Base-by-base conservation (phyloP, 2,888 invertebrate species). In the Oscheius sp. region DNA sequence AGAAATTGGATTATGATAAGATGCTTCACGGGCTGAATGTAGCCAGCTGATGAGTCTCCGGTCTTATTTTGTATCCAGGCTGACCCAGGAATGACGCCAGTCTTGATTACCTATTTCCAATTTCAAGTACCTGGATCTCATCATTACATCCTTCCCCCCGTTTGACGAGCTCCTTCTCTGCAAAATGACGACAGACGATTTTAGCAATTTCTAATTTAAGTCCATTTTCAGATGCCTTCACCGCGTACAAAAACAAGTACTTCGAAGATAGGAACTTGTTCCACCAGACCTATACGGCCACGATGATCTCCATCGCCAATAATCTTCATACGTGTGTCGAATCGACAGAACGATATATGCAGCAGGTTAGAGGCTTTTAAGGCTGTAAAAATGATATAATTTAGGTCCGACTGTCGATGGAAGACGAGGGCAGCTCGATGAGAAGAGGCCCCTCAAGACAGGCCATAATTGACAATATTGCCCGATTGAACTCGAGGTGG, bases 301-400 rank as follows among this genome's bases (percentile, higher is more conserved):
- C 66, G 11, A 53, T 66, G 66, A 53, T 68, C 35, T 68, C 68
- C 0, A 94, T 96, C 75, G 94, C 96, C 51, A 98, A 98, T 91
- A 97, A 97, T 91, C 95, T 96, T 89, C 92, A 94, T 86, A 94
- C 94, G 89, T 94, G 97, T 91, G 93, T 93, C 75, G 94, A 96
- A 84, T 92, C 96, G 80, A 94, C 96, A 13, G 88, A 89, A 57
- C 84, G 86, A 66, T 79, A 87, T 59, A 86, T 85, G 77, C 79
- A 82, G 70, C 82, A 82, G 70, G 73, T 75, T n/a, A 29, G 60
- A 33, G 3, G 47, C 29, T 29, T 48, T 58, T 55, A 21, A 21
- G 13, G 13, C 11, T 68, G 4, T n/a, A 10, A n/a, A 66, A 53
- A 42, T 10, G 9, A 13, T 60, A 47, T 2, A 35, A 42, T 33